phyloP scores from a whole-genome alignment of 2,888 invertebrate species.

The Aricia artaxerxes region DNA sequence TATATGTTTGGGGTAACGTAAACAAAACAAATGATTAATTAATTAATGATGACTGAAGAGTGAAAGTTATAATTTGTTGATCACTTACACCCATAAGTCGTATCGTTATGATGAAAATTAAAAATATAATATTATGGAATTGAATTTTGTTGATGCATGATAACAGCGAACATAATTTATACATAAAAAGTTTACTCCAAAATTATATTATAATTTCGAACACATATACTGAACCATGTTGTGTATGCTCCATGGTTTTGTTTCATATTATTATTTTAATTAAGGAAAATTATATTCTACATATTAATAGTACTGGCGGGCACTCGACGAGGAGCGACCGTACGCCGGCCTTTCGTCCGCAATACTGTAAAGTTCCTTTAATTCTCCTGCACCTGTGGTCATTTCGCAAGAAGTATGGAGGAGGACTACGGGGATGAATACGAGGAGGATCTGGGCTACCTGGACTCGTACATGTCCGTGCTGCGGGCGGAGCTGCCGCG shows the following conservation, averaged over 20 bases:
- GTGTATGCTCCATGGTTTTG: background rate
- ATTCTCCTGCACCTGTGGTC: background rate
- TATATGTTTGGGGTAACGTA: background rate
- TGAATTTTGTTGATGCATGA: no score
- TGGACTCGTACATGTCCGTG: background rate
- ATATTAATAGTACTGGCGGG: background rate
- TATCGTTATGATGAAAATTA: no score
- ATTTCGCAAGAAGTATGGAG: background rate
- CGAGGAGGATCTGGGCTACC: background rate
- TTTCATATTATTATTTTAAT: constrained; percentile 1
- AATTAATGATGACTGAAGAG: no score
- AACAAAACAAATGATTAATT: background rate
- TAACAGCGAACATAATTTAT: no score
- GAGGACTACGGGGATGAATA: background rate
- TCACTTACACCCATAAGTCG: no score
- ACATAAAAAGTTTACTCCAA: no score
- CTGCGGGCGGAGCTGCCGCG: background rate
- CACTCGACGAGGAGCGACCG: background rate
- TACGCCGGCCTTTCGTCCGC: background rate
- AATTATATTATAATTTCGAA: no score
- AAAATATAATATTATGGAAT: no score
- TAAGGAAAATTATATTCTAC: background rate
- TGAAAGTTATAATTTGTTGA: no score
- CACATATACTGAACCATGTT: background rate
- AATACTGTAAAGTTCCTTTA: background rate